phyloP scores from a whole-genome alignment of 2,113 vertebrate species.

The Xyliphius kryptos region DNA sequence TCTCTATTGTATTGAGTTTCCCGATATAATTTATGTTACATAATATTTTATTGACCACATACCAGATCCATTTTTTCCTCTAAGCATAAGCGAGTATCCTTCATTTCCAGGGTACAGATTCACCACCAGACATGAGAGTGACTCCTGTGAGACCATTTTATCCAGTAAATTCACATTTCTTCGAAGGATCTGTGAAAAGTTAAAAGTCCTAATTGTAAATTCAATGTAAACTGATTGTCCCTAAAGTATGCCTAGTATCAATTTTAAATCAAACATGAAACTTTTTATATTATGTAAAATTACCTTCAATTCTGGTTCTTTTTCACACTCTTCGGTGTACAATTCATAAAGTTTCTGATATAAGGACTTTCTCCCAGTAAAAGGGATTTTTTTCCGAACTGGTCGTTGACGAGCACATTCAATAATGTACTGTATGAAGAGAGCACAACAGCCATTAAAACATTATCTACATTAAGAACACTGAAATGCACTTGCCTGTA shows the following conservation, averaged over 20 bases:
- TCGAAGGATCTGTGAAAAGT: constrained; percentile 89
- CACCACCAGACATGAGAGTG: constrained; percentile 89
- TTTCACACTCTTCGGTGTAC: constrained; percentile 98
- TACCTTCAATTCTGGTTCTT: constrained; percentile 98
- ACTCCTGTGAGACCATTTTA: constrained; percentile 95
- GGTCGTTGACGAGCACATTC: constrained; percentile 96
- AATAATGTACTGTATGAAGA: constrained; percentile 83
- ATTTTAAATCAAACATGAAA: too few relatives aligned
- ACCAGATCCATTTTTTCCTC: constrained; percentile 99
- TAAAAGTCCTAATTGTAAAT: too few relatives aligned
- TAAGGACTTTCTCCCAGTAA: constrained; percentile 88
- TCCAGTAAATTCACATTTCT: constrained; percentile 98
- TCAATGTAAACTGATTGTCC: too few relatives aligned
- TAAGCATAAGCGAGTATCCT: constrained; percentile 97
- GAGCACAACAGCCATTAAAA: constrained; percentile 6
- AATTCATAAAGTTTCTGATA: constrained; percentile 98
- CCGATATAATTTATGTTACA: too few relatives aligned
- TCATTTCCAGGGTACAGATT: constrained; percentile 97
- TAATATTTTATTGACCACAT: too few relatives aligned
- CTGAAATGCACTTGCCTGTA: too few relatives aligned
- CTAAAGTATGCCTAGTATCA: too few relatives aligned
- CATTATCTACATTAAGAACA: neutral
- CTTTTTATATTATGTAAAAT: too few relatives aligned
- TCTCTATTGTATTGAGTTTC: too few relatives aligned
- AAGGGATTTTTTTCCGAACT: constrained; percentile 83